phyloP scores from a whole-genome alignment of 2,797 vertebrate species.

The Argentina silus region DNA sequence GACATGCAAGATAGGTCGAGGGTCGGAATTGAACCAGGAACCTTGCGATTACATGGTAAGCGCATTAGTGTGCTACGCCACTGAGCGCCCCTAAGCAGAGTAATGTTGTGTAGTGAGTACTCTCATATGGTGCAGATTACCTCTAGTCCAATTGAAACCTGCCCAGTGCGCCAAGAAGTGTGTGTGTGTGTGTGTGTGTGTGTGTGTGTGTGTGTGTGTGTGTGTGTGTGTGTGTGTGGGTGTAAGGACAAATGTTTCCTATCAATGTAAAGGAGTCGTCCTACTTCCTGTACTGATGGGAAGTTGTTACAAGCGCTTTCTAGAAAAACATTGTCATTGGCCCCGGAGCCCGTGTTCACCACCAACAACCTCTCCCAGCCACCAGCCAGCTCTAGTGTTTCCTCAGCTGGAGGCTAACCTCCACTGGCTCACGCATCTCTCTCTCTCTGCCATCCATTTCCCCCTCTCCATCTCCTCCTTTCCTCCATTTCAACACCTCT shows the following conservation, averaged over 20 bases:
- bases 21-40: too few relatives aligned
- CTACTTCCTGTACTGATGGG: slow-evolving; percentile 57
- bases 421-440: slow-evolving; percentile 49
- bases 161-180: neutral
- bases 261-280: slow-evolving; percentile 52
- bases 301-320: slow-evolving; percentile 59
- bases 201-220: slow-evolving; percentile 23
- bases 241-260: slow-evolving; percentile 54
- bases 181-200: slow-evolving; percentile 36
- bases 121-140: neutral
- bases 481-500: slow-evolving; percentile 43
- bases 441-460: slow-evolving; percentile 59
- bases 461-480: slow-evolving; percentile 15
- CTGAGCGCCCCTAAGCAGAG: too few relatives aligned
- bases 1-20: too few relatives aligned
- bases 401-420: slow-evolving; percentile 79
- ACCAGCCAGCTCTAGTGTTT: slow-evolving; percentile 69
- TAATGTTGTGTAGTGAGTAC: neutral
- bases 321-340: slow-evolving; percentile 72
- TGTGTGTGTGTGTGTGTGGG: slow-evolving; percentile 41
- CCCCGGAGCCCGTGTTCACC: slow-evolving; percentile 54
- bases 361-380: slow-evolving; percentile 57
- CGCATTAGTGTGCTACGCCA: too few relatives aligned
- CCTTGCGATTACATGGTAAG: too few relatives aligned
- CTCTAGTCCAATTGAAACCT: neutral